phyloP scores from a whole-genome alignment of 2,888 invertebrate species.

The Aphelenchoides bicaudatus region DNA sequence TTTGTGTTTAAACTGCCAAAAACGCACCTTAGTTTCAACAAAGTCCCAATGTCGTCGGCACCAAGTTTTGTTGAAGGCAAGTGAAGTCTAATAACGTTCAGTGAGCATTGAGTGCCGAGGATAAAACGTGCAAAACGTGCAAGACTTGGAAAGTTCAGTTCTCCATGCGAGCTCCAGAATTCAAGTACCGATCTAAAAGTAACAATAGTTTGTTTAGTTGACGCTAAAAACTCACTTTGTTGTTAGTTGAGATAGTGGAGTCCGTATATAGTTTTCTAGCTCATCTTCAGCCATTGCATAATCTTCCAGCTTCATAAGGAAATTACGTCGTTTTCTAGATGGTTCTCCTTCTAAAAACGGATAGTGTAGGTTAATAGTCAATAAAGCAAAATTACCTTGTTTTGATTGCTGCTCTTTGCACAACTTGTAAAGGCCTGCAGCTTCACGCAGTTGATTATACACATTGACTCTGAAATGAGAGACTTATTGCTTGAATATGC shows the following conservation, averaged over 20 bases:
- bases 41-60: constrained; percentile 27
- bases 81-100: constrained; percentile 20
- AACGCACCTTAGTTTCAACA: constrained; percentile 31
- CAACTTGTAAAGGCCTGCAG: constrained; percentile 27
- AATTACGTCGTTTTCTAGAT: constrained; percentile 46
- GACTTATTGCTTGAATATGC: background rate
- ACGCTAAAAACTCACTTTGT: constrained; percentile 10
- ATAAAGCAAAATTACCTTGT: background rate
- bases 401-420: constrained; percentile 11
- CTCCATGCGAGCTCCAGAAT: constrained; percentile 51
- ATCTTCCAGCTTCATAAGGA: constrained; percentile 49
- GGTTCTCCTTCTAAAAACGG: constrained; percentile 36
- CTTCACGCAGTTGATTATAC: constrained; percentile 29
- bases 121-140: constrained; percentile 43
- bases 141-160: constrained; percentile 44
- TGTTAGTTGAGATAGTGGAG: constrained; percentile 25
- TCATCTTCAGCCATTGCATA: constrained; percentile 49
- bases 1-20: too few relatives aligned
- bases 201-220: constrained; percentile 3
- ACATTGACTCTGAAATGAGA: constrained; percentile 20
- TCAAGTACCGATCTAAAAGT: constrained; percentile 46
- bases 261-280: constrained; percentile 40
- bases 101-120: constrained; percentile 28
- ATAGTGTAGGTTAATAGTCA: background rate
- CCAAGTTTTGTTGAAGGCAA: constrained; percentile 26